Evolutionary conservation across 2,888 invertebrate genomes (phyloP).

Genomic region (Tribolium freemani): DNA sequence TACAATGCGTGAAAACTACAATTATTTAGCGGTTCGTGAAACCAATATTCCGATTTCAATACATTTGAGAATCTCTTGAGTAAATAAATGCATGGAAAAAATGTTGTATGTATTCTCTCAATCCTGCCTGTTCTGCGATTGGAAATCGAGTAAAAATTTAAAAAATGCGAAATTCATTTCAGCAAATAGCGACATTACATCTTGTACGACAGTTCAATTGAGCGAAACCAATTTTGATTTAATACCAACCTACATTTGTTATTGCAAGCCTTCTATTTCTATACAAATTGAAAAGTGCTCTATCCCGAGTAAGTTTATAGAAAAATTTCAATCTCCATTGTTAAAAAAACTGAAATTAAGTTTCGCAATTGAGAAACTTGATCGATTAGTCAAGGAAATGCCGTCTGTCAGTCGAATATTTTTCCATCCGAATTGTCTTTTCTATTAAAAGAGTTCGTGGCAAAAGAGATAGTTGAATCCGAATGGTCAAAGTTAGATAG

Average conservation of each 20-base stretch:
- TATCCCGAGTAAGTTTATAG: not conserved
- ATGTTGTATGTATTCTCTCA: not conserved
- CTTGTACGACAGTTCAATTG: not conserved
- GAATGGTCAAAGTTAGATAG: constrained; percentile 60
- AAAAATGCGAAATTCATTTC: not conserved
- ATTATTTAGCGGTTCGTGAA: not conserved
- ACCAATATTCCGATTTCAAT: too few relatives aligned
- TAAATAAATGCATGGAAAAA: not conserved
- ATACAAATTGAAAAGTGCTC: not conserved
- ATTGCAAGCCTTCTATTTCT: not conserved
- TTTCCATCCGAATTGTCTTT: constrained; percentile 56
- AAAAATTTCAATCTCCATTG: not conserved
- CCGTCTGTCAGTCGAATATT: constrained; percentile 48
- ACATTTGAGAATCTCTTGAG: too few relatives aligned
- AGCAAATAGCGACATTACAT: not conserved
- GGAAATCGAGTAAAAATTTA: not conserved
- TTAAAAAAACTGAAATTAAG: not conserved
- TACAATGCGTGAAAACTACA: not conserved
- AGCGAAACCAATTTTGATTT: not conserved
- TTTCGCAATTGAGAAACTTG: not conserved
- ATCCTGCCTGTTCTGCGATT: not conserved
- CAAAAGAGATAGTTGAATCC: constrained; percentile 53
- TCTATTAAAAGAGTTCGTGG: constrained; percentile 54
- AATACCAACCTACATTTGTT: not conserved
- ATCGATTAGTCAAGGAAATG: constrained; percentile 7